phyloP scores from a whole-genome alignment of 2,113 vertebrate species.

The Neogobius melanostomus region DNA sequence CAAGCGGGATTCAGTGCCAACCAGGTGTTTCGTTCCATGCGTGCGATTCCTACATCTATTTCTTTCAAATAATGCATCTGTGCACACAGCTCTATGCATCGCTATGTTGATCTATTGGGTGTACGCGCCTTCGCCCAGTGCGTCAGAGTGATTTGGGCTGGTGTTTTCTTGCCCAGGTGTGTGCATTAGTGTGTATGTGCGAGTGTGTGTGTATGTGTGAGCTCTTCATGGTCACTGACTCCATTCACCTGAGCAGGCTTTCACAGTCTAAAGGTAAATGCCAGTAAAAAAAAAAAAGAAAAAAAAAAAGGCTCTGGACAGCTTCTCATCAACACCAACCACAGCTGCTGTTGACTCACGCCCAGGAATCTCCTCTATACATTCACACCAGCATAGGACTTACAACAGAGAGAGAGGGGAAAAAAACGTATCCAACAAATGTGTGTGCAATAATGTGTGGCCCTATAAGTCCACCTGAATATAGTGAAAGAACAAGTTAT shows the following conservation, averaged over 20 bases:
- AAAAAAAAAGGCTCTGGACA: conserved; percentile 54
- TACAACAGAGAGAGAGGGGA: neutral
- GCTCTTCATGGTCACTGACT: conserved; percentile 10
- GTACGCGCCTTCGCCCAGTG: neutral
- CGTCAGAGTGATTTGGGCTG: neutral
- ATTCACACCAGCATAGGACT: conserved; percentile 50
- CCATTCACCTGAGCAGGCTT: conserved; percentile 16
- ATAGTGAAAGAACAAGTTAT: too few relatives aligned
- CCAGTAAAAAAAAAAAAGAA: conserved; percentile 8
- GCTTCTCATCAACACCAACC: conserved; percentile 64
- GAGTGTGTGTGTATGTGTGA: conserved; percentile 6
- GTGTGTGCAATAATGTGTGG: too few relatives aligned
- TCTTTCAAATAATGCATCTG: conserved; percentile 18
- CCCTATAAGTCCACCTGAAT: too few relatives aligned
- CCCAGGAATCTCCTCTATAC: conserved; percentile 64
- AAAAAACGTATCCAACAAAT: neutral
- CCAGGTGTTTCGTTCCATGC: conserved; percentile 66
- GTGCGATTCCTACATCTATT: conserved; percentile 7
- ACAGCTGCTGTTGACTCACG: conserved; percentile 75
- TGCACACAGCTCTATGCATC: conserved; percentile 3
- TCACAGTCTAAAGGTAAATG: conserved; percentile 55
- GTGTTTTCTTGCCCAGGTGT: conserved; percentile 20
- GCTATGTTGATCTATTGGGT: conserved; percentile 4
- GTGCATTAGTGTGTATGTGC: conserved; percentile 16
- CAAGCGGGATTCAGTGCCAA: conserved; percentile 52